Percentiles rank a stretch among this genome's conserved stretches.
Evolutionary conservation across 2,113 vertebrate genomes (phyloP).

Genomic region (Vicugna pacos): DNA sequence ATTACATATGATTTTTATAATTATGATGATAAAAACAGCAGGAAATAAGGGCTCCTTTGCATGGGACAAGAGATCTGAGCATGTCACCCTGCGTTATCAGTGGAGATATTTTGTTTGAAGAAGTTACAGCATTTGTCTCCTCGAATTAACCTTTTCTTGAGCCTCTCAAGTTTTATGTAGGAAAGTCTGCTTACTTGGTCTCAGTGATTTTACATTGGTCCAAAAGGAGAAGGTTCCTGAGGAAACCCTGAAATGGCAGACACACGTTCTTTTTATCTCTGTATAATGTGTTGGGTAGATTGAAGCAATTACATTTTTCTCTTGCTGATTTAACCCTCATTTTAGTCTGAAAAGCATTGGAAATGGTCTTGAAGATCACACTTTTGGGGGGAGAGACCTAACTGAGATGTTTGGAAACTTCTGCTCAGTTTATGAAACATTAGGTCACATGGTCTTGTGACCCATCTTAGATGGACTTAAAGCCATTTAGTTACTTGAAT

Average conservation of each 20-base stretch:
- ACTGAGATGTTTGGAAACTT: conserved; percentile 52
- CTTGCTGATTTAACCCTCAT: not conserved
- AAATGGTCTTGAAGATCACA: conserved; percentile 3
- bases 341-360: conserved; percentile 4
- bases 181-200: not conserved
- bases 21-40: not conserved
- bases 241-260: not conserved
- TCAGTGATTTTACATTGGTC: not conserved
- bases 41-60: not conserved
- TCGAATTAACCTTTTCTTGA: not conserved
- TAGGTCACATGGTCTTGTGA: not conserved
- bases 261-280: not conserved
- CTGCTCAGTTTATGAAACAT: conserved; percentile 56
- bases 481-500: not conserved
- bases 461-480: not conserved
- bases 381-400: not conserved
- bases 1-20: not conserved
- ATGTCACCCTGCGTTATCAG: not conserved
- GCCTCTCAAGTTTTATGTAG: not conserved
- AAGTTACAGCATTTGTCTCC: not conserved
- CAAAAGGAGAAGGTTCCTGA: not conserved
- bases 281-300: not conserved
- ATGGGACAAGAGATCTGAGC: not conserved
- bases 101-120: not conserved
- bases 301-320: conserved; percentile 29